Base-by-base conservation (phyloP, 2,888 invertebrate species). In the Xanthorhoe spadicearia region DNA sequence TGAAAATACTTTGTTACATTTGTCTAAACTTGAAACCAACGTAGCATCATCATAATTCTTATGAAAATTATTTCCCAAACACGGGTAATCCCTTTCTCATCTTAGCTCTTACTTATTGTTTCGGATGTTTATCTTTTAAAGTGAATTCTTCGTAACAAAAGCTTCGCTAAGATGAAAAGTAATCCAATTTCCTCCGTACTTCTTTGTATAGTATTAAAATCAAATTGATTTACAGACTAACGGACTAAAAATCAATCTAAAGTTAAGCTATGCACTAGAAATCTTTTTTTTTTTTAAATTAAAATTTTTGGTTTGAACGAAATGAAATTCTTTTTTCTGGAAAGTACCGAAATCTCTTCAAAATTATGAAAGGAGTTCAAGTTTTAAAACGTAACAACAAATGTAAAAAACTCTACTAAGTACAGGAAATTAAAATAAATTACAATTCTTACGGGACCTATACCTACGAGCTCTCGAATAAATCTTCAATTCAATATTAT, bases 41-140 rank as follows among this genome's bases (percentile, higher is more conserved):
- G 38, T 48, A 17, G 48, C 8, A 17, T 15, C 13, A 5, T 48
- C 7, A 6, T 17, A 15, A 2, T 15, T 46, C 17, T 17, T 43
- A 48, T 6, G 0, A 38, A 50, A 19, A 15, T 48, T 59, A 32
- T 49, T 32, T 48, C 48, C 48, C 46, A 23, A 49, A 10, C 28
- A n/a, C 35, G 58, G 15, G n/a, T 48, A 58, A 58, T 48, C 48
- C 23, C 53, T 52, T 63, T 57, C 52, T 52, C 15, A 51, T 52
- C 57, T 57, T 63, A 19, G 18, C 57, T 51, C 46, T 43, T 56
- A 62, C 28, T 57, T 52, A 57, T 64, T 64, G 53, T 64, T 57
- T 62, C 9, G 46, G 58, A 58, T 64, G 58, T 53, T 64, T 52
- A 63, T 63, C 58, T 64, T 59, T 38, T 38, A 28, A 59, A 54